A percentile compares a stretch with the other conserved stretches of the same genome.
phyloP scores from a whole-genome alignment of 1,140 invertebrate genomes.

The Pseudomyrmex dendroicus region DNA sequence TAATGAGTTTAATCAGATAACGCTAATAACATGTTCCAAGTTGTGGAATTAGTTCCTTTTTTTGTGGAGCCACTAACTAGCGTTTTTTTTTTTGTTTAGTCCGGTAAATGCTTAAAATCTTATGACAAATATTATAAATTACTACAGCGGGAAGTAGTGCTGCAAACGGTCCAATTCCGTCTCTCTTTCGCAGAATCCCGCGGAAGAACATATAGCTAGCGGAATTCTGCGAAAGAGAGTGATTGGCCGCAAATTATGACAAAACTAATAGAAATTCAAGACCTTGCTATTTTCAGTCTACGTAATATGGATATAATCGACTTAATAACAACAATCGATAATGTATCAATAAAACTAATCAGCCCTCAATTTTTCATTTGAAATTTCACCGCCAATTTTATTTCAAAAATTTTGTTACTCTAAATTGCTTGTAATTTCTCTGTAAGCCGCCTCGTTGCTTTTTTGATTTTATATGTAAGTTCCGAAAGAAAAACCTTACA shows the following conservation, averaged over 20 bases:
- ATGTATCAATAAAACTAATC: slow-evolving; percentile 25
- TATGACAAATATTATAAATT: slow-evolving; percentile 28
- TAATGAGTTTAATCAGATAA: neutral
- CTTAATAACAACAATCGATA: slow-evolving; percentile 56
- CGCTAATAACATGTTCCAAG: no score
- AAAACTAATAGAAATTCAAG: slow-evolving; percentile 26
- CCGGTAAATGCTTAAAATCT: neutral
- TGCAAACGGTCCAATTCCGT: slow-evolving; percentile 38
- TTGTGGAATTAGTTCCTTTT: neutral
- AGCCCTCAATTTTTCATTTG: slow-evolving; percentile 27
- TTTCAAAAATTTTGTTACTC: slow-evolving; percentile 6
- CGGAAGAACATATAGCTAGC: neutral
- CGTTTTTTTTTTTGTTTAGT: slow-evolving; percentile 4
- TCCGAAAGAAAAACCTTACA: neutral
- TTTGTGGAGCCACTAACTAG: neutral
- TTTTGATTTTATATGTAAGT: no score
- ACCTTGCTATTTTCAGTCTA: neutral
- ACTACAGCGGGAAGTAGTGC: slow-evolving; percentile 17
- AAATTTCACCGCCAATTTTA: slow-evolving; percentile 24
- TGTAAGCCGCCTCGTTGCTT: neutral
- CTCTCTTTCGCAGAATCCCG: slow-evolving; percentile 59
- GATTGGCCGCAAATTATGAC: slow-evolving; percentile 13
- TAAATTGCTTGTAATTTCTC: slow-evolving; percentile 42
- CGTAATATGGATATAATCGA: slow-evolving; percentile 26
- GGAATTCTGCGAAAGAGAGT: slow-evolving; percentile 44